Conservation (phyloP, 30 jellyfish, hydroid and myxozoan genomes). For the Calvadosia cruxmelitensis region DNA sequence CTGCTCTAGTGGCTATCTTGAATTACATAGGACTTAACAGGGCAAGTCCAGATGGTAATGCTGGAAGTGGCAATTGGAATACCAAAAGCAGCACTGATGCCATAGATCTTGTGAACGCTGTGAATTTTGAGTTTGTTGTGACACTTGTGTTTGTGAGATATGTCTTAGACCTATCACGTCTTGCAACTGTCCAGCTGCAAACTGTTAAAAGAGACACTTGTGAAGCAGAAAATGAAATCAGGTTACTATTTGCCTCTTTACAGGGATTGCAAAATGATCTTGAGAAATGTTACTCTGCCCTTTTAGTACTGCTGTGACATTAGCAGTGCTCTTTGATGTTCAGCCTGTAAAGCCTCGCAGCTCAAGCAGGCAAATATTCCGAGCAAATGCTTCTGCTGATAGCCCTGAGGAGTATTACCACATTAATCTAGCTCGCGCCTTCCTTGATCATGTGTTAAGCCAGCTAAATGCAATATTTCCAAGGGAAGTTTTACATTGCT, state of each 20-base stretch:
- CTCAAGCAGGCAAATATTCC: neutral
- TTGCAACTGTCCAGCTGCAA: neutral
- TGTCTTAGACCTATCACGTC: too few species aligned
- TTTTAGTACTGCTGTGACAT: neutral
- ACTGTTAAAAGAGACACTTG: conserved; percentile 14
- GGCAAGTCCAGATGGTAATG: too few species aligned
- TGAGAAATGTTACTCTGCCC: neutral
- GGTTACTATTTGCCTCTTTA: conserved; percentile 3
- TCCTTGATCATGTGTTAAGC: too few species aligned
- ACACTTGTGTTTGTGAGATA: too few species aligned
- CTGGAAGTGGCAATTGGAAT: too few species aligned
- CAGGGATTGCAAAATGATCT: neutral
- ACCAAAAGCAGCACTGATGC: too few species aligned
- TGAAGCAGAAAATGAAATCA: too few species aligned
- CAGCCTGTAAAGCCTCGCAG: neutral
- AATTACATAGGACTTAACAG: too few species aligned
- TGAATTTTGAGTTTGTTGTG: neutral
- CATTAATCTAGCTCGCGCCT: neutral
- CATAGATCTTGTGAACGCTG: neutral
- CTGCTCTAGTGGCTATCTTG: conserved; percentile 20
- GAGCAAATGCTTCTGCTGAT: neutral
- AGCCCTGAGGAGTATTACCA: conserved; percentile 5
- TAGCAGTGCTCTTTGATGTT: neutral
- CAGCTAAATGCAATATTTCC: too few species aligned
- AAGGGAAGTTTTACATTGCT: too few species aligned